Evolutionary conservation across 2,797 vertebrate genomes (phyloP).

Genomic region (Heliangelus exortis): DNA sequence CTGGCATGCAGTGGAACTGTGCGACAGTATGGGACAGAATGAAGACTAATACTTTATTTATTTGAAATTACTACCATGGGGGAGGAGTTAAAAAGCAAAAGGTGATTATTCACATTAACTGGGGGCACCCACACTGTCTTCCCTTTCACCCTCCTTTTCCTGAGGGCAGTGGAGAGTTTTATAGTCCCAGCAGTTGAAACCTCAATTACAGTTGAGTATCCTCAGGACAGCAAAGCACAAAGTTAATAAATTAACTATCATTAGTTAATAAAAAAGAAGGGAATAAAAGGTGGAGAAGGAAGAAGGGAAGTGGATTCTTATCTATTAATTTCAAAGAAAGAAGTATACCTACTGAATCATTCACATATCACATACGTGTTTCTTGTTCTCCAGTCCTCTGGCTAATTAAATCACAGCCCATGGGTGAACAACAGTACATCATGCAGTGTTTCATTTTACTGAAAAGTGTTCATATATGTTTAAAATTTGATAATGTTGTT

Average conservation of each 20-base stretch:
- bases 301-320: background rate
- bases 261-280: constrained; percentile 25
- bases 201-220: background rate
- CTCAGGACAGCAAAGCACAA: background rate
- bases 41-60: background rate
- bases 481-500: background rate
- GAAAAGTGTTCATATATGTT: background rate
- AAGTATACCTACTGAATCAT: background rate
- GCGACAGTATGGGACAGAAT: background rate
- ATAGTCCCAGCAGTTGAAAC: constrained; percentile 11
- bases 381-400: background rate
- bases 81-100: background rate
- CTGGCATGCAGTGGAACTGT: background rate
- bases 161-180: background rate
- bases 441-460: background rate
- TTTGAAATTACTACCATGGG: background rate
- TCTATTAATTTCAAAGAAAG: constrained; percentile 14
- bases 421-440: background rate
- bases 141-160: background rate
- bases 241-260: too few species aligned
- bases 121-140: background rate
- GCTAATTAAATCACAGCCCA: background rate
- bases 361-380: background rate
- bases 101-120: background rate
- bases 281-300: background rate